Percentiles rank a stretch among this genome's conserved stretches.
Conservation (phyloP, 2,113 vertebrate genomes). For the Saiga tatarica region DNA sequence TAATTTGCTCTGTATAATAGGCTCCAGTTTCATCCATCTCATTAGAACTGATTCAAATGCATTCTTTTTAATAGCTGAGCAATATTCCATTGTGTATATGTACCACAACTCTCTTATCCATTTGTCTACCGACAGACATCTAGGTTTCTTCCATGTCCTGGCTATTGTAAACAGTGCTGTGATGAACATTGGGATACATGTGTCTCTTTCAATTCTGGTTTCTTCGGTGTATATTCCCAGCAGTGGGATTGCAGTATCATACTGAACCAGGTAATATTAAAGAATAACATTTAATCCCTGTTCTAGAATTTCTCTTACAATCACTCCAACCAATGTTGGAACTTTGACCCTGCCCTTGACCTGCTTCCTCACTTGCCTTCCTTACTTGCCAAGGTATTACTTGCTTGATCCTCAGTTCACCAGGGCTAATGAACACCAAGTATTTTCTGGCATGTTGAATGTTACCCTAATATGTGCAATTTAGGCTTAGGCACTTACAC, state of each 20-base stretch:
- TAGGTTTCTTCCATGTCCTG: neutral
- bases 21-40: neutral
- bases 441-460: neutral
- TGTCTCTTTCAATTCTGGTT: neutral
- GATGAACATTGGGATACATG: neutral
- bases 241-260: neutral
- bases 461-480: neutral
- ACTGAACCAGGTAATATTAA: neutral
- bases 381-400: neutral
- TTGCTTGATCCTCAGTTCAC: neutral
- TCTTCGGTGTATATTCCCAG: neutral
- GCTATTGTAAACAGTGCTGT: neutral
- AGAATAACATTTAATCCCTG: neutral
- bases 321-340: neutral
- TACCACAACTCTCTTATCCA: neutral
- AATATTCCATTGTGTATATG: neutral
- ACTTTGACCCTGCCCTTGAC: neutral
- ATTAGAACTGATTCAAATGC: no score
- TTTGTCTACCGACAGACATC: fast-evolving
- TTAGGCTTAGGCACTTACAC: neutral
- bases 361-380: neutral
- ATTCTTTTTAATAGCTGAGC: no score
- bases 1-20: neutral
- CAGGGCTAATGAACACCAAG: neutral
- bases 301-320: neutral